Evolutionary conservation across 1,140 invertebrate genomes (phyloP), one percentile per base, ranked within the genome.

Genomic region (Apis laboriosa): DNA sequence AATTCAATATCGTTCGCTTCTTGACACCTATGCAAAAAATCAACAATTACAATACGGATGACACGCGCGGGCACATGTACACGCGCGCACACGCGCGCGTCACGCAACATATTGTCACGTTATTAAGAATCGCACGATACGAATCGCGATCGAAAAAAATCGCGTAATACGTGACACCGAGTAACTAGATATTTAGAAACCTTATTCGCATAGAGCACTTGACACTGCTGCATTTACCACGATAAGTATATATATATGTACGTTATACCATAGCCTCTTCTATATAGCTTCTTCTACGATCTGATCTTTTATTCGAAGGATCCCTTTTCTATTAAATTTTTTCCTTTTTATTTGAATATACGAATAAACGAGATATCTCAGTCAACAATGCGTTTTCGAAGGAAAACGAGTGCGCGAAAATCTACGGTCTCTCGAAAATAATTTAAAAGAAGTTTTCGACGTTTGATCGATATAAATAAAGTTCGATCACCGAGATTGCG

Each of bases 401-500:
- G 34, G 34, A 34, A 34, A 24, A 24, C 24, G 24, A 24, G 24
- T 34, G 34, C 34, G 34, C 34, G 34, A 3, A 34, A 34, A 34
- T 34, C 2, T 34, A 34, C 34, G 34, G 1, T 2, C 34, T 34
- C 34, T 34, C 4, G 34, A 34, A 4, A 34, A 4, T 34, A 28
- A 28, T 28, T 28, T 28, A 4, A 34, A 34, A 34, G 34, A 24
- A 63, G 13, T 28, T 63, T 53, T 74, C 61, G 28, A 34, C 75
- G 64, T 43, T 77, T 79, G 70, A 58, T 60, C 55, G 71, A 34
- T 49, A 55, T 68, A 80, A 79, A 55, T 58, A 13, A 43, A 43
- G 55, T 83, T 74, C 21, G 74, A 82, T 86, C 73, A 61, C 34
- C 56, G 68, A 67, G 70, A 49, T 64, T 43, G 56, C n/a, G 15